Base-by-base conservation (phyloP, 53 echinoderm and acorn worm species). In the Actinopyga echinites region DNA sequence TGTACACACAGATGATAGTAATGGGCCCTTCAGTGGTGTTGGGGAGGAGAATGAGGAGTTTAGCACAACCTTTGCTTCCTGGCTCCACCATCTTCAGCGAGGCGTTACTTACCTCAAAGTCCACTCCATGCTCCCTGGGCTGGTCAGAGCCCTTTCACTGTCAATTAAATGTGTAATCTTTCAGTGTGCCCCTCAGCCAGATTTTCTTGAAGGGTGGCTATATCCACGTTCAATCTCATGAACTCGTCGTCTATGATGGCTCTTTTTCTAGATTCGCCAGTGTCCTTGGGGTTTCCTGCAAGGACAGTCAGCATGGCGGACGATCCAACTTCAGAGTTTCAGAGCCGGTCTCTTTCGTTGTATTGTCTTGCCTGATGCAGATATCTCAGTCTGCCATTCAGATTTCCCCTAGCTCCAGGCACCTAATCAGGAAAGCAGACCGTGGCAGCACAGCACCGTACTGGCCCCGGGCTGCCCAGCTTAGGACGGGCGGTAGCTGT, bases 391-490 rank as follows among this genome's bases (percentile, higher is more conserved):
- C 77, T 89, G 12, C 78, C 52, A 45, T 32, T 29, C n/a, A n/a
- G n/a, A n/a, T n/a, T n/a, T n/a, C n/a, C n/a, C n/a, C n/a, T 58
- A 89, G 84, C 84, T 55, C 79, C 67, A 65, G 19, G 68, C 79
- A 89, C 79, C 88, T 78, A 83, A n/a, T 88, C 61, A 60, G 64
- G 64, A 61, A 83, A 63, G 83, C 83, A 64, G 58, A 62, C 83
- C 23, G 35, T 88, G 88, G 77, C 78, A 63, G 66, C 53, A 57
- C 71, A 82, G 37, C 60, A 87, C 87, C 88, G 73, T 62, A 87
- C 43, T 87, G 74, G 61, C 81, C 83, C 65, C 78, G 89, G 89
- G 89, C 89, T 84, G 84, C 89, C 38, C 38, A 84, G 80, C 58
- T 79, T 79, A 11, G 29, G 85, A 33, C 45, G 85, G 73, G 32